Percentiles rank a stretch among this genome's conserved stretches.
Evolutionary conservation across 2,797 vertebrate species (phyloP).

Genomic region (Hylomyscus alleni): DNA sequence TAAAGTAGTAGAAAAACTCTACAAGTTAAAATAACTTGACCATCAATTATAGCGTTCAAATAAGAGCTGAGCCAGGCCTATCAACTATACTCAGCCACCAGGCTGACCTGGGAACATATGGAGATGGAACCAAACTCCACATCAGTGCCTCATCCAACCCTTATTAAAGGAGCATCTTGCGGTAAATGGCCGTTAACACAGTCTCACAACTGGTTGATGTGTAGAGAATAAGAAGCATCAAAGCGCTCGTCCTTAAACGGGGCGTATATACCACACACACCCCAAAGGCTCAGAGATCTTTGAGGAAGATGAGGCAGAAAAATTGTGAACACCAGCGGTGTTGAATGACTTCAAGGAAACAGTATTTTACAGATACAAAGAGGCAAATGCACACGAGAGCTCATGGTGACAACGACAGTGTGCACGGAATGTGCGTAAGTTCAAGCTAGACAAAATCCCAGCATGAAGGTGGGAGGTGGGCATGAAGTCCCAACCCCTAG

Average conservation of each 20-base stretch:
- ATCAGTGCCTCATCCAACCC: background rate
- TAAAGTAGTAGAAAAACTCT: background rate
- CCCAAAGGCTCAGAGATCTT: background rate
- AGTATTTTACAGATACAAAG: background rate
- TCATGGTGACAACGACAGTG: background rate
- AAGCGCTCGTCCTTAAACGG: background rate
- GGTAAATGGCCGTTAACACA: background rate
- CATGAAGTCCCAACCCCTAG: background rate
- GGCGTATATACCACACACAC: background rate
- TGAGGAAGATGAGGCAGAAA: background rate
- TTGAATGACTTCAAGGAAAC: background rate
- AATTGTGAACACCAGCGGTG: background rate
- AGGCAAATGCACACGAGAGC: background rate
- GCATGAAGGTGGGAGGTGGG: background rate
- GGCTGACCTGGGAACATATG: background rate
- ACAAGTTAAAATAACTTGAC: constrained; percentile 57
- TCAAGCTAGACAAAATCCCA: background rate
- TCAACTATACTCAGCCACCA: background rate
- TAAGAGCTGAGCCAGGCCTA: background rate
- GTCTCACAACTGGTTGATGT: background rate
- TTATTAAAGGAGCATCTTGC: background rate
- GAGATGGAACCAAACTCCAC: background rate
- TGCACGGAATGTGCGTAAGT: background rate
- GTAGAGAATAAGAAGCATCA: background rate
- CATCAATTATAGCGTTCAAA: constrained; percentile 42